These are phyloP conservation scores for Baryphthengus martii DNA, from an alignment of 2,113 vertebrate species.

Conservation along the genomic window DNA sequence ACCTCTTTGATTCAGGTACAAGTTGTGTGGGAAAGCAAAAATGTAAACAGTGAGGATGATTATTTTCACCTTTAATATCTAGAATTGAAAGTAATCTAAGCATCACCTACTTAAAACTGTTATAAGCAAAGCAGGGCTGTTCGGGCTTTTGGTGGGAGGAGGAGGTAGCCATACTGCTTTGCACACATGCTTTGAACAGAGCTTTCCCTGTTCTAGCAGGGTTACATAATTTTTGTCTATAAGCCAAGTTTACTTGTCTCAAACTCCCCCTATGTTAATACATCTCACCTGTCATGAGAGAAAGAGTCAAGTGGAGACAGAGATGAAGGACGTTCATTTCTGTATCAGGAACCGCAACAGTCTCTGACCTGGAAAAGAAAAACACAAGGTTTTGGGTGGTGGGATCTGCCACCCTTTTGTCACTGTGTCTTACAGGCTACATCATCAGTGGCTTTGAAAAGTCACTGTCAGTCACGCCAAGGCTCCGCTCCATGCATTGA, in stretches of 20 bases:
- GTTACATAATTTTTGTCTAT: neutral
- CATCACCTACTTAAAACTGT: neutral
- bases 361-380: neutral
- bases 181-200: neutral
- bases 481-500: neutral
- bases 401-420: neutral
- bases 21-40: neutral
- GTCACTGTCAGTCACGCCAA: accelerated
- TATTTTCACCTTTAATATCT: neutral
- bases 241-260: neutral
- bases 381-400: accelerated
- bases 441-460: neutral
- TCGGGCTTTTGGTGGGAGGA: neutral
- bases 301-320: neutral
- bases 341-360: neutral
- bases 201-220: accelerated
- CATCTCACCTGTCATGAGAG: neutral
- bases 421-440: accelerated
- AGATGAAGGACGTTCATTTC: neutral
- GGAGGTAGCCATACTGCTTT: neutral
- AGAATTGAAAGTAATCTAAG: neutral
- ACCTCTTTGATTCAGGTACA: neutral
- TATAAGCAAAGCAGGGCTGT: accelerated
- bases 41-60: neutral
- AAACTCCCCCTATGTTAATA: neutral